Conservation (phyloP, 1,140 invertebrate genomes). For the Cotesia typhae region DNA sequence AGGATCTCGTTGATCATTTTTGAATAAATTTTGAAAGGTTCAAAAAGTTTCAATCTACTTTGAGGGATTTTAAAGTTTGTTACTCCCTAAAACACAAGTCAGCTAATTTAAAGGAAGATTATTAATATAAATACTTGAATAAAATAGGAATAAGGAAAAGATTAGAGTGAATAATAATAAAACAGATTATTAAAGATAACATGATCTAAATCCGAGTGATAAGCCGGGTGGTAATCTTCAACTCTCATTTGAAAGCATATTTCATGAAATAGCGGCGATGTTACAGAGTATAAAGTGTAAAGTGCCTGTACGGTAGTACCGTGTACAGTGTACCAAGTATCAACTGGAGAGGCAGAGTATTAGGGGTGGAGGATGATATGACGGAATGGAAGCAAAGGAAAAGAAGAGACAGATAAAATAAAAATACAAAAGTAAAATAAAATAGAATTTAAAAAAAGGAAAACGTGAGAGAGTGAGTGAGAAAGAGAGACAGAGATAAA, state of each 20-base stretch:
- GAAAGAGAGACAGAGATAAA: too few species aligned
- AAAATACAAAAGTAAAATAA: conserved; percentile 19
- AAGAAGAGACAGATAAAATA: conserved; percentile 14
- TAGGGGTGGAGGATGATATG: conserved; percentile 21
- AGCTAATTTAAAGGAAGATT: too few species aligned
- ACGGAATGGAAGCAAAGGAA: neutral
- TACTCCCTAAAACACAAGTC: neutral
- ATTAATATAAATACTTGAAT: too few species aligned
- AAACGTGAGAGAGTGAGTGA: neutral
- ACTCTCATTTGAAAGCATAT: conserved; percentile 52
- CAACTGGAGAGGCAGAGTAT: conserved; percentile 34
- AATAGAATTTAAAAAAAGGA: neutral
- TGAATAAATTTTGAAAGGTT: too few species aligned
- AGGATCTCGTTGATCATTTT: too few species aligned
- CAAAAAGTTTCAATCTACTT: too few species aligned
- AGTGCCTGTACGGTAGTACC: too few species aligned
- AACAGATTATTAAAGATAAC: neutral
- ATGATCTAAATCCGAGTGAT: conserved; percentile 48
- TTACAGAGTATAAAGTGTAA: neutral
- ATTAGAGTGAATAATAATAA: neutral
- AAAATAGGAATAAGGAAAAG: neutral
- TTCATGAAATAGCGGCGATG: conserved; percentile 42
- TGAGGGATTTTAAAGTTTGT: too few species aligned
- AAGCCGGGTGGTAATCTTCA: conserved; percentile 52
- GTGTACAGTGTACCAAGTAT: conserved; percentile 2